Evolutionary conservation across 2,797 vertebrate genomes (phyloP).

Genomic region (Catostomus latipinnis): DNA sequence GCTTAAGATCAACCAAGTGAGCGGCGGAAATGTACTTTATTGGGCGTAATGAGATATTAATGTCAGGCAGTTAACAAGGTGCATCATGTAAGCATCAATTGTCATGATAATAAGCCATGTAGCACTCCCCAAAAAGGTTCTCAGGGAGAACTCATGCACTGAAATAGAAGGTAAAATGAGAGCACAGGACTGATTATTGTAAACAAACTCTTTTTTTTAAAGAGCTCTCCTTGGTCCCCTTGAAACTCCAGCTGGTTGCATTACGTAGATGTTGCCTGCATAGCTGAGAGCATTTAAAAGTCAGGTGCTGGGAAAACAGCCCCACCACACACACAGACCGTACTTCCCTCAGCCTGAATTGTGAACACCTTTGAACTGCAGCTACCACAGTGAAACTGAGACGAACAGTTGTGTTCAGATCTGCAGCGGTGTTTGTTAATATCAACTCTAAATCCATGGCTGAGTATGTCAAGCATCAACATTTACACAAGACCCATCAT

Average conservation of each 20-base stretch:
- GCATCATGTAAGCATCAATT: neutral
- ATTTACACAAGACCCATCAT: neutral
- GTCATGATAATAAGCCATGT: neutral
- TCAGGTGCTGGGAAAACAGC: constrained; percentile 24
- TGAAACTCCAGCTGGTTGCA: neutral
- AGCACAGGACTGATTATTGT: too few relatives aligned
- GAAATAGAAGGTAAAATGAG: too few relatives aligned
- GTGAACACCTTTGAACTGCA: constrained; percentile 22
- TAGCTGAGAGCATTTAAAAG: constrained; percentile 1
- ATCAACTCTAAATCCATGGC: neutral
- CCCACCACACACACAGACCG: neutral
- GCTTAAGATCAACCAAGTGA: too few relatives aligned
- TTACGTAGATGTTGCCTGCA: neutral
- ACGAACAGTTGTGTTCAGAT: neutral
- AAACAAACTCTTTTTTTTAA: too few relatives aligned
- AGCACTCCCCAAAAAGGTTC: too few relatives aligned
- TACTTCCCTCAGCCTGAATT: constrained; percentile 21
- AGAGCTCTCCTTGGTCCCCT: too few relatives aligned
- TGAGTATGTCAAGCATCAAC: constrained; percentile 10
- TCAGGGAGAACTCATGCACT: too few relatives aligned
- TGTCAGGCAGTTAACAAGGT: neutral
- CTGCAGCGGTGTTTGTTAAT: constrained; percentile 12
- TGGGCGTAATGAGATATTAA: neutral
- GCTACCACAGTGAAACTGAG: constrained; percentile 10
- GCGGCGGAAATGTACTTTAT: neutral